Conservation (phyloP, 2,888 invertebrate genomes). For the Strigamia maritima region DNA sequence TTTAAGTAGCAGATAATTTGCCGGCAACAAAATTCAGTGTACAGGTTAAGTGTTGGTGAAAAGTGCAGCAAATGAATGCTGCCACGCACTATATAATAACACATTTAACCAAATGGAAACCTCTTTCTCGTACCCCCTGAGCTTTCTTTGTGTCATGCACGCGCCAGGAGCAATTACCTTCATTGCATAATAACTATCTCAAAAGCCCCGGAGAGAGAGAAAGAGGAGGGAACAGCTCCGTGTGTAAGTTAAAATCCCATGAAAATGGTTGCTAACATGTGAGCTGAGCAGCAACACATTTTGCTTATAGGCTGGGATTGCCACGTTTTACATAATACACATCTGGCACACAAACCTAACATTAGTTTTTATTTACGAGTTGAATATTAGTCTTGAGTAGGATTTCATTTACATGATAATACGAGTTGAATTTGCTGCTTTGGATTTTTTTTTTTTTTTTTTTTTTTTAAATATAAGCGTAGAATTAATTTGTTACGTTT, state of each 20-base stretch:
- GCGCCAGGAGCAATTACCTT: slow-evolving; percentile 38
- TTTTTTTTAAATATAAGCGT: neutral
- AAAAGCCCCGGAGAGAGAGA: slow-evolving; percentile 35
- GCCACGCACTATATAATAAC: slow-evolving; percentile 34
- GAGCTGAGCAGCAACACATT: slow-evolving; percentile 34
- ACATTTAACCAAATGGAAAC: slow-evolving; percentile 34
- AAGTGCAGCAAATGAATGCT: slow-evolving; percentile 34
- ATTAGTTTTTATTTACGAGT: slow-evolving; percentile 38
- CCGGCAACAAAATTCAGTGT: slow-evolving; percentile 32
- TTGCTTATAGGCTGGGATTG: slow-evolving; percentile 33
- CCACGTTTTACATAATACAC: slow-evolving; percentile 35
- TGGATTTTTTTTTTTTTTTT: neutral
- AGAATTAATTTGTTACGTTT: slow-evolving; percentile 11
- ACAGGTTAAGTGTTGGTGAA: slow-evolving; percentile 34
- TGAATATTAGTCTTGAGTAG: slow-evolving; percentile 38
- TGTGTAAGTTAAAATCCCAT: slow-evolving; percentile 36
- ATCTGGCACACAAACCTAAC: slow-evolving; percentile 35
- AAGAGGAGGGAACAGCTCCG: slow-evolving; percentile 34
- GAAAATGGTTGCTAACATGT: slow-evolving; percentile 36
- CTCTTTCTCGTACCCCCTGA: slow-evolving; percentile 34
- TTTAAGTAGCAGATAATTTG: slow-evolving; percentile 34
- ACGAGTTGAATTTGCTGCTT: slow-evolving; percentile 32
- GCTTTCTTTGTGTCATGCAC: slow-evolving; percentile 34
- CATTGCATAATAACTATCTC: slow-evolving; percentile 39
- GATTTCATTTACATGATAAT: slow-evolving; percentile 38